Evolutionary conservation across 1,140 invertebrate genomes (phyloP).

Genomic region (Meloidogyne floridensis): DNA sequence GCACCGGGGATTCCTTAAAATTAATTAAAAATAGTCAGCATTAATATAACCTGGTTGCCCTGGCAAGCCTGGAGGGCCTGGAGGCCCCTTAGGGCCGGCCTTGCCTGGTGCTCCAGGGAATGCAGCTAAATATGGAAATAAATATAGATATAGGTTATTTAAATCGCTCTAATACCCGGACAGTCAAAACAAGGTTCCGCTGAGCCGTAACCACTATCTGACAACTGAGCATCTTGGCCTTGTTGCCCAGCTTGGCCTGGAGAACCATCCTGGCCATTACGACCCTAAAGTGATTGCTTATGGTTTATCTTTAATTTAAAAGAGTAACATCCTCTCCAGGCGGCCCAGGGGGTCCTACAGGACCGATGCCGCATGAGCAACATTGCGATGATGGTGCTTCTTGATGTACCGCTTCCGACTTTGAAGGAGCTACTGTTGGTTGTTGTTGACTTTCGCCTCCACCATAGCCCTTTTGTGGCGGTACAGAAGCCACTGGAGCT

Average conservation of each 20-base stretch:
- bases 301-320: not conserved
- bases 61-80: slow-evolving; percentile 18
- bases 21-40: not conserved
- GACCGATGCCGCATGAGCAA: slow-evolving; percentile 27
- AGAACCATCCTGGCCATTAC: slow-evolving; percentile 13
- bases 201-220: slow-evolving; percentile 16
- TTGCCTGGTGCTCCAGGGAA: not conserved
- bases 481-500: not conserved
- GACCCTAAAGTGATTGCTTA: slow-evolving; percentile 14
- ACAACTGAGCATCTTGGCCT: slow-evolving; percentile 21
- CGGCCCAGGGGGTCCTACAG: slow-evolving; percentile 12
- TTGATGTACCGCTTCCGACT: slow-evolving; percentile 5
- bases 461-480: slow-evolving; percentile 5
- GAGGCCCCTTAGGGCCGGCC: slow-evolving; percentile 21
- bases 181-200: slow-evolving; percentile 29
- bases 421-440: not conserved
- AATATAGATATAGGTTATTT: not conserved
- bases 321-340: slow-evolving; percentile 12
- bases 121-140: not conserved
- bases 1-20: slow-evolving; percentile 27
- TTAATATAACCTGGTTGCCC: slow-evolving; percentile 10
- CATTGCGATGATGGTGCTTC: not conserved
- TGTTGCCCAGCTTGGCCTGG: slow-evolving; percentile 5
- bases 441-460: not conserved
- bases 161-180: slow-evolving; percentile 7